phyloP scores from a whole-genome alignment of 2,113 vertebrate genomes.

The Prietella phreatophila region DNA sequence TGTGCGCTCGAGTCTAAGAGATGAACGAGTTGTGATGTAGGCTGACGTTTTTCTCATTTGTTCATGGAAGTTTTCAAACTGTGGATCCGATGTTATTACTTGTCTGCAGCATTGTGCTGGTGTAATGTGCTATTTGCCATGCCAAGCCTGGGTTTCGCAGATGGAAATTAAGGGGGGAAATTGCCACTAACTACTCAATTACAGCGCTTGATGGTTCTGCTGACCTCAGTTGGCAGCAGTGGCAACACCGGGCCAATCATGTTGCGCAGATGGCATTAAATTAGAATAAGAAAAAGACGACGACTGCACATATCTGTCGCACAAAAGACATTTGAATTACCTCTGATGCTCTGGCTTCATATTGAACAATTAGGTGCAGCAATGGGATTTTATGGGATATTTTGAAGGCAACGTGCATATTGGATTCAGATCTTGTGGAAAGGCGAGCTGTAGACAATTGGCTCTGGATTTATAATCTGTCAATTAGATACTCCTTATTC shows the following conservation, averaged over 20 bases:
- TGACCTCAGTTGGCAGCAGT: slow-evolving; percentile 77
- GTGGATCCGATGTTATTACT: slow-evolving; percentile 77
- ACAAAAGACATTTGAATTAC: slow-evolving; percentile 80
- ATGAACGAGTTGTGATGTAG: slow-evolving; percentile 64
- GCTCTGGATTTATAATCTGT: slow-evolving; percentile 72
- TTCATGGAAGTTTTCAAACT: slow-evolving; percentile 78
- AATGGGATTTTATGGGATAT: slow-evolving; percentile 74
- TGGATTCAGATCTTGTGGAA: slow-evolving; percentile 55
- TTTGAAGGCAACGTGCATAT: slow-evolving; percentile 70
- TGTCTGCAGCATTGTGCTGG: slow-evolving; percentile 69
- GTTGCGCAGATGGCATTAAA: slow-evolving; percentile 76
- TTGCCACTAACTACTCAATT: slow-evolving; percentile 84
- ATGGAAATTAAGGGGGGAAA: slow-evolving; percentile 80
- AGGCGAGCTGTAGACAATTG: slow-evolving; percentile 54
- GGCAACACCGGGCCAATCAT: slow-evolving; percentile 79
- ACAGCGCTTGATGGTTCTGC: slow-evolving; percentile 76
- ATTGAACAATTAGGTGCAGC: slow-evolving; percentile 79
- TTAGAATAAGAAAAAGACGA: slow-evolving; percentile 76
- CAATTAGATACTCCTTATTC: slow-evolving; percentile 64
- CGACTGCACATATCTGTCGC: slow-evolving; percentile 77
- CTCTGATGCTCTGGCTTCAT: slow-evolving; percentile 76
- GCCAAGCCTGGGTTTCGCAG: slow-evolving; percentile 74
- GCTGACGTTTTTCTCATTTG: slow-evolving; percentile 66
- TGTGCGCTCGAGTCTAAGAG: slow-evolving; percentile 36
- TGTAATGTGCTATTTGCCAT: slow-evolving; percentile 81